Evolutionary conservation across 2,888 invertebrate genomes (phyloP).

Genomic region (Ecliptopera silaceata): DNA sequence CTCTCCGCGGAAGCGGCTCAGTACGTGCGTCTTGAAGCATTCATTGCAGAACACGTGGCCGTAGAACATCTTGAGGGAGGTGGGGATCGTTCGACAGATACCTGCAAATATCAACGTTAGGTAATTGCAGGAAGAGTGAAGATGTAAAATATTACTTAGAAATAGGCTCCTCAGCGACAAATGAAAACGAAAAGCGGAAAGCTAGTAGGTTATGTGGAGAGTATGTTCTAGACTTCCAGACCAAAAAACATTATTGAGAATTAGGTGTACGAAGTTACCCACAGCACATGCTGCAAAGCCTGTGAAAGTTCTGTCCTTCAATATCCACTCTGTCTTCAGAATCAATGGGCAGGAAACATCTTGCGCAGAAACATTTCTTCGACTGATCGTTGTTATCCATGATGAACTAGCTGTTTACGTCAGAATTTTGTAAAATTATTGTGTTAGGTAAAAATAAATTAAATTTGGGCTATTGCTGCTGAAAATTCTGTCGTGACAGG

Average conservation of each 20-base stretch:
- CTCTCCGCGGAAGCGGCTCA: slow-evolving; percentile 61
- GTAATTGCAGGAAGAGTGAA: too few relatives aligned
- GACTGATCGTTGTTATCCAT: slow-evolving; percentile 64
- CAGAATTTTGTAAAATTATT: slow-evolving; percentile 43
- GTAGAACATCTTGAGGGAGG: slow-evolving; percentile 71
- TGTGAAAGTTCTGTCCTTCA: slow-evolving; percentile 71
- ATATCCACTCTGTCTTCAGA: slow-evolving; percentile 65
- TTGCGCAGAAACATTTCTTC: slow-evolving; percentile 72
- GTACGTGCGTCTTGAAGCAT: slow-evolving; percentile 71
- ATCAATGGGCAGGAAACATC: slow-evolving; percentile 69
- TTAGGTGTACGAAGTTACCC: slow-evolving; percentile 42
- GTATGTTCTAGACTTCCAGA: not conserved
- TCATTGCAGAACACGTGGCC: slow-evolving; percentile 75
- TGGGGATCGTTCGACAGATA: slow-evolving; percentile 67
- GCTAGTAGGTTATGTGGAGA: too few relatives aligned
- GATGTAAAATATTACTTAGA: too few relatives aligned
- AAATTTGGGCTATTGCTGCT: slow-evolving; percentile 36
- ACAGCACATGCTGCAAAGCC: slow-evolving; percentile 72
- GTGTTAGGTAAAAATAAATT: slow-evolving; percentile 4
- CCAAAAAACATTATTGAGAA: not conserved
- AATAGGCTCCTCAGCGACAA: too few relatives aligned
- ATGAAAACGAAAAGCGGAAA: too few relatives aligned
- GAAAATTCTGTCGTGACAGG: slow-evolving; percentile 57
- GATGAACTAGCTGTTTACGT: slow-evolving; percentile 30
- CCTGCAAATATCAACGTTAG: slow-evolving; percentile 43